Conservation (phyloP, 1,140 invertebrate genomes). For the Drosophila ananassae region DNA sequence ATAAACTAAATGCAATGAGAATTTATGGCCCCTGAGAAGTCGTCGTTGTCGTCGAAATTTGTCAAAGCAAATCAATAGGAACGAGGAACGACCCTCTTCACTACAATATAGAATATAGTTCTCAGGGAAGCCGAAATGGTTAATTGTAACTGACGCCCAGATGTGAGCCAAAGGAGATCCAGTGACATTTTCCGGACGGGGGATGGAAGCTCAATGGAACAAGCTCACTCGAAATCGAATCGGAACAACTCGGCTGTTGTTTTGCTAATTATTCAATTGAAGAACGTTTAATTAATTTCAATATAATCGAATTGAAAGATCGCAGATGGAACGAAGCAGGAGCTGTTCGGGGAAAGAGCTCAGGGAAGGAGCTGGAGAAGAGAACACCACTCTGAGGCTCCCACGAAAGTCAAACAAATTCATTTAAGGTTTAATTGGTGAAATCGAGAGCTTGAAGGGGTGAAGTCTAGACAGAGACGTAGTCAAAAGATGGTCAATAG, state of each 20-base stretch:
- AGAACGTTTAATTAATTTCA: slow-evolving; percentile 82
- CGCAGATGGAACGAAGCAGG: slow-evolving; percentile 10
- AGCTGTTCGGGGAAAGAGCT: slow-evolving; percentile 8
- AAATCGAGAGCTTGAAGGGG: slow-evolving; percentile 13
- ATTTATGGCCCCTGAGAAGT: slow-evolving; percentile 59
- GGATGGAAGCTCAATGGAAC: no score
- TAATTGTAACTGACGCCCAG: slow-evolving; percentile 78
- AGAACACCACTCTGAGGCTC: slow-evolving; percentile 57
- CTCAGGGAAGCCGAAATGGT: slow-evolving; percentile 53
- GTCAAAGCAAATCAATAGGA: slow-evolving; percentile 73
- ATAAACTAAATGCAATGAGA: slow-evolving; percentile 76
- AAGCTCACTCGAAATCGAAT: slow-evolving; percentile 55
- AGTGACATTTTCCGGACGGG: slow-evolving; percentile 12
- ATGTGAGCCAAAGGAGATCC: slow-evolving; percentile 46
- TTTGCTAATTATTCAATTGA: slow-evolving; percentile 81
- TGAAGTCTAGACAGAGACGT: not conserved
- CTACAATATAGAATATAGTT: slow-evolving; percentile 24
- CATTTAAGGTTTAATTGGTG: slow-evolving; percentile 76
- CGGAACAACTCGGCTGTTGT: slow-evolving; percentile 41
- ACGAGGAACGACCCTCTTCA: slow-evolving; percentile 6
- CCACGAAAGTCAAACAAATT: slow-evolving; percentile 81
- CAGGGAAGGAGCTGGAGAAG: slow-evolving; percentile 16
- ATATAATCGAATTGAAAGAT: slow-evolving; percentile 82
- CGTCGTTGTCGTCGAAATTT: slow-evolving; percentile 53
- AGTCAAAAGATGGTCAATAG: not conserved